Evolutionary conservation across 2,888 invertebrate genomes (phyloP).

Genomic region (Caenorhabditis doughertyi): DNA sequence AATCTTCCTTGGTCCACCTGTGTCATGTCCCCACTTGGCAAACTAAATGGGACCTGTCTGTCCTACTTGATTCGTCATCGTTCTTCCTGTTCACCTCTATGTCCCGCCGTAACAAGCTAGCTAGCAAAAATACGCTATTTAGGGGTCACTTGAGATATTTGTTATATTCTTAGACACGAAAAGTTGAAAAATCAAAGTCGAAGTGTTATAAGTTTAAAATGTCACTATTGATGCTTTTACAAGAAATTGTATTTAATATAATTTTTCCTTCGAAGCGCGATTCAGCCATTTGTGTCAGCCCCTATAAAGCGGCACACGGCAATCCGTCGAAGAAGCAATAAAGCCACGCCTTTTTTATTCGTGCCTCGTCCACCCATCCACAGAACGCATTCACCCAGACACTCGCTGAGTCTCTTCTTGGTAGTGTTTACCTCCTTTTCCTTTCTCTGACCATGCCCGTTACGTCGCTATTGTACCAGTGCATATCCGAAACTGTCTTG

Average conservation of each 20-base stretch:
- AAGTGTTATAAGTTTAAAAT: too few species aligned
- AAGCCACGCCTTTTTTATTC: conserved; percentile 57
- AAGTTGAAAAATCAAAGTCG: too few species aligned
- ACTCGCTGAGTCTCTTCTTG: conserved; percentile 40
- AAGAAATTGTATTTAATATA: too few species aligned
- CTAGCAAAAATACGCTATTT: too few species aligned
- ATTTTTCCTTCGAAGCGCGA: too few species aligned
- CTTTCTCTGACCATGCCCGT: conserved; percentile 28
- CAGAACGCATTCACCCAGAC: conserved; percentile 43
- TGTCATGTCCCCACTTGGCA: conserved; percentile 34
- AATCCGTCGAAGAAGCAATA: not conserved
- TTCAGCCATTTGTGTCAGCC: too few species aligned
- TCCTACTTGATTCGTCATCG: conserved; percentile 51
- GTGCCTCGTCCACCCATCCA: conserved; percentile 42
- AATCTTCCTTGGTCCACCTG: conserved; percentile 36
- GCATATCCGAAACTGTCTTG: conserved; percentile 61
- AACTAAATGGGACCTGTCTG: conserved; percentile 35
- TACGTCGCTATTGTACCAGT: conserved; percentile 54
- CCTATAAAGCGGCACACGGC: too few species aligned
- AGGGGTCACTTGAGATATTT: too few species aligned
- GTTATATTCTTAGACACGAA: too few species aligned
- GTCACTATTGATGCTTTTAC: too few species aligned
- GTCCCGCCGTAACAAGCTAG: not conserved
- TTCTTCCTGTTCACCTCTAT: not conserved
- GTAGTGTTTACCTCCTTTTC: conserved; percentile 10